phyloP scores from a whole-genome alignment of 2,888 invertebrate species.

The Camptogramma bilineatum region DNA sequence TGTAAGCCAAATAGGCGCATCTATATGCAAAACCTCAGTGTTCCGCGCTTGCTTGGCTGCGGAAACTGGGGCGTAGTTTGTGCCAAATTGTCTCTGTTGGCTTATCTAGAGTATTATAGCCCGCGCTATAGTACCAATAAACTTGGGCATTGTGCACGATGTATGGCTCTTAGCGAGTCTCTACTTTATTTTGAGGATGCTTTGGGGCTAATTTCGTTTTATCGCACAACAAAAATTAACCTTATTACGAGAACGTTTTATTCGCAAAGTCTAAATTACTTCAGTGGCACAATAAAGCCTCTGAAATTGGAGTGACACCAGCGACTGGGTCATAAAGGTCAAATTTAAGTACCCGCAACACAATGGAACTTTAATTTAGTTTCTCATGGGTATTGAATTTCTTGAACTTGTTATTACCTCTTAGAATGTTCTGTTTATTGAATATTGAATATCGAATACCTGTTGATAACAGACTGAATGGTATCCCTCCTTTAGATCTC shows the following conservation, averaged over 20 bases:
- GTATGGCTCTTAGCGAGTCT: conserved; percentile 66
- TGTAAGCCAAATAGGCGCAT: conserved; percentile 82
- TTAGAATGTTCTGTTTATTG: conserved; percentile 19
- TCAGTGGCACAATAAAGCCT: conserved; percentile 19
- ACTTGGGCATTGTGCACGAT: conserved; percentile 72
- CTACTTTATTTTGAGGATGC: conserved; percentile 62
- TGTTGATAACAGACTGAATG: conserved; percentile 18
- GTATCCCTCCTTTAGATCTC: conserved; percentile 21
- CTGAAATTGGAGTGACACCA: conserved; percentile 28
- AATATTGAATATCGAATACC: conserved; percentile 15
- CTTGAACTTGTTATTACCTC: conserved; percentile 20
- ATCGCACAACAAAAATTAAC: conserved; percentile 42
- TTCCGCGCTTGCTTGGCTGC: conserved; percentile 74
- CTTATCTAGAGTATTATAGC: conserved; percentile 83
- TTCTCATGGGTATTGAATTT: conserved; percentile 24
- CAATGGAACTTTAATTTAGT: conserved; percentile 32
- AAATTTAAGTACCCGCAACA: conserved; percentile 23
- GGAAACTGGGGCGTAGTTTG: conserved; percentile 77
- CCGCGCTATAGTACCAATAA: conserved; percentile 74
- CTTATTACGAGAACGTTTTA: conserved; percentile 26
- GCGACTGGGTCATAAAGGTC: conserved; percentile 22
- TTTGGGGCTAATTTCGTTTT: conserved; percentile 60
- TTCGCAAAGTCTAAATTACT: conserved; percentile 24
- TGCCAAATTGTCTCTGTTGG: conserved; percentile 84
- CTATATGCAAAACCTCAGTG: conserved; percentile 82